Evolutionary conservation across 2,888 invertebrate genomes (phyloP).

Genomic region (Rhyacophila evoluta): DNA sequence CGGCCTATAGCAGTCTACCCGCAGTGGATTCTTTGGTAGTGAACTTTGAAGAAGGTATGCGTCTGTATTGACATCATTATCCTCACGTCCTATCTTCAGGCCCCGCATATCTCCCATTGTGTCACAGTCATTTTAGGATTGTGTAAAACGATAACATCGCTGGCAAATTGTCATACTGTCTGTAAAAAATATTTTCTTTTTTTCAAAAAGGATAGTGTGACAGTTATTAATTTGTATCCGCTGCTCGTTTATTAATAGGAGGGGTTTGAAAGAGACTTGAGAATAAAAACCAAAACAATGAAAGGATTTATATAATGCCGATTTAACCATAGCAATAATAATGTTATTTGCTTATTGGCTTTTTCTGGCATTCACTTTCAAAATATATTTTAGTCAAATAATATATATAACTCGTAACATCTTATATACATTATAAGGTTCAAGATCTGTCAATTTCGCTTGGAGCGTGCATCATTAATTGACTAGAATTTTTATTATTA

Average conservation of each 20-base stretch:
- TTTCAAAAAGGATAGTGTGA: neutral
- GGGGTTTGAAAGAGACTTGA: neutral
- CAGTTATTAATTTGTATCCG: neutral
- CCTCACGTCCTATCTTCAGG: neutral
- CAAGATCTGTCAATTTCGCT: too few species aligned
- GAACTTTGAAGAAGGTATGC: slow-evolving; percentile 87
- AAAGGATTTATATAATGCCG: neutral
- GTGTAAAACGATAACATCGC: slow-evolving; percentile 64
- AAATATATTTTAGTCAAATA: too few species aligned
- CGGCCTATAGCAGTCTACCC: slow-evolving; percentile 62
- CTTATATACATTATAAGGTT: too few species aligned
- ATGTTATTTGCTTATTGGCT: too few species aligned
- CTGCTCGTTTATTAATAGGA: neutral
- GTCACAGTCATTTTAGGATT: slow-evolving; percentile 62
- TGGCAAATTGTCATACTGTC: slow-evolving; percentile 58
- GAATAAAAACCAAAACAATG: neutral
- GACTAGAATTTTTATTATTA: too few species aligned
- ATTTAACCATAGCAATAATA: neutral
- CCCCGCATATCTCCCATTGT: slow-evolving; percentile 8
- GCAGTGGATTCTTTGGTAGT: slow-evolving; percentile 80
- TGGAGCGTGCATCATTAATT: too few species aligned
- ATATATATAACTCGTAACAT: too few species aligned
- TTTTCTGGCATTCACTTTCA: too few species aligned
- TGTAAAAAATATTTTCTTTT: neutral
- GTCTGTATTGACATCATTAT: slow-evolving; percentile 71